Conservation (phyloP, 64 coral and sea anemone genomes). For the Platygyra sinensis region DNA sequence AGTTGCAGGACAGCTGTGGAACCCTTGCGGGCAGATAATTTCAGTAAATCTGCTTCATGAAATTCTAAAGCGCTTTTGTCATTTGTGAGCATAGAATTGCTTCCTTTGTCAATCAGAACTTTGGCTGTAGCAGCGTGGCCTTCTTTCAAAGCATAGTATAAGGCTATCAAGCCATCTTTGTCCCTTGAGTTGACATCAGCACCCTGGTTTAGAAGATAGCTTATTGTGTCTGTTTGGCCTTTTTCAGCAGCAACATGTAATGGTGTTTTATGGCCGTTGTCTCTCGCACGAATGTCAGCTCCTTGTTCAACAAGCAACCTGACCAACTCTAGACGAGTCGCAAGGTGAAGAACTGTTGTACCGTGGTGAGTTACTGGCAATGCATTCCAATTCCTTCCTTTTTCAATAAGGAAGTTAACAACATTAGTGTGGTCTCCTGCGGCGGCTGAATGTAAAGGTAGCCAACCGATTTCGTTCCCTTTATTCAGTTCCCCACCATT, state of each 20-base stretch:
- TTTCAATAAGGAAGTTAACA: background rate
- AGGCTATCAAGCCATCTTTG: background rate
- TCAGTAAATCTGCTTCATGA: background rate
- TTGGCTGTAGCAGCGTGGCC: background rate
- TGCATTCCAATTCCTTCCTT: background rate
- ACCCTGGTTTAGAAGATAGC: background rate
- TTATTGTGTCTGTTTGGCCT: conserved; percentile 7
- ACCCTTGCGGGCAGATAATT: background rate
- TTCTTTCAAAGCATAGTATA: conserved; percentile 2
- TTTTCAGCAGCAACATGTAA: conserved; percentile 24
- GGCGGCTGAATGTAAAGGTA: background rate
- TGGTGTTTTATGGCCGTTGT: background rate
- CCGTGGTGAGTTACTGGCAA: background rate
- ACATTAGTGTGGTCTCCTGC: conserved; percentile 9
- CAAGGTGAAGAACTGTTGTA: conserved; percentile 4
- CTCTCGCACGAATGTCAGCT: conserved; percentile 6
- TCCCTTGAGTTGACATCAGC: conserved; percentile 19
- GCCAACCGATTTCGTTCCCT: background rate
- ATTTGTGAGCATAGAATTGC: background rate
- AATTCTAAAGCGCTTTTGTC: background rate
- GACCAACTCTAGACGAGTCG: background rate
- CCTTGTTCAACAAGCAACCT: conserved; percentile 4
- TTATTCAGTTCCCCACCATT: background rate
- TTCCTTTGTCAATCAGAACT: conserved; percentile 18
- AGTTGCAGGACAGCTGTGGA: background rate